A percentile compares a stretch with the other conserved stretches of the same genome.
Evolutionary conservation across 2,888 invertebrate species (phyloP).

Genomic region (Drosophila helvetica): DNA sequence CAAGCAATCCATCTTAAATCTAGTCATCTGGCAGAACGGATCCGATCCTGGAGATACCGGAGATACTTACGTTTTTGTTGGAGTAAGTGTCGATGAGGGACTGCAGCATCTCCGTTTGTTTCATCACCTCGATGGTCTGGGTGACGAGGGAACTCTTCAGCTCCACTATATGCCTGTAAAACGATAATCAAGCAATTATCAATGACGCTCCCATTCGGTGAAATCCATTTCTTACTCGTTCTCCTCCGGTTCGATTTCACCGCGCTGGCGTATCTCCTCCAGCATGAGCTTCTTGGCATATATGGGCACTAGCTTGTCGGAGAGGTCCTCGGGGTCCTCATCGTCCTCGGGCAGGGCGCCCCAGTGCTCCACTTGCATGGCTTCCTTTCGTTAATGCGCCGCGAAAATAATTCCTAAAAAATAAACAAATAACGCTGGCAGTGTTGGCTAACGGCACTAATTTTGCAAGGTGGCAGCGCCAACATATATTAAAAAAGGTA

Average conservation of each 20-base stretch:
- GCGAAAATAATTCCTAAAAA: slow-evolving; percentile 3
- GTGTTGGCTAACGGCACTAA: slow-evolving; percentile 7
- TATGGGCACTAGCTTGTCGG: slow-evolving; percentile 60
- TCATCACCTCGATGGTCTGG: slow-evolving; percentile 84
- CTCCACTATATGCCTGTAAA: slow-evolving; percentile 69
- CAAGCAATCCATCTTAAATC: neutral
- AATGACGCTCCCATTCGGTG: neutral
- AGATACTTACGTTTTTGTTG: slow-evolving; percentile 79
- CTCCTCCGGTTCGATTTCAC: slow-evolving; percentile 42
- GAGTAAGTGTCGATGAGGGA: slow-evolving; percentile 83
- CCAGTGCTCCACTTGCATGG: slow-evolving; percentile 61
- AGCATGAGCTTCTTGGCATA: slow-evolving; percentile 68
- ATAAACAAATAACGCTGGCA: slow-evolving; percentile 23
- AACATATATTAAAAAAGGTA: neutral
- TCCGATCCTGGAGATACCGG: slow-evolving; percentile 16
- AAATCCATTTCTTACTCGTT: slow-evolving; percentile 50
- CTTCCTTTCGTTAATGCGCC: neutral
- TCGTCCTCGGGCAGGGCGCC: slow-evolving; percentile 53
- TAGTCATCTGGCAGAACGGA: too few species aligned
- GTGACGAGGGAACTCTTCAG: slow-evolving; percentile 82
- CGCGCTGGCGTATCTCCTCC: slow-evolving; percentile 66
- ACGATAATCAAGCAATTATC: neutral
- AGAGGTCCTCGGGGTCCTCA: slow-evolving; percentile 29
- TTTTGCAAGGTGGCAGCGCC: slow-evolving; percentile 38
- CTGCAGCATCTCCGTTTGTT: slow-evolving; percentile 83